A percentile compares a stretch with the other conserved stretches of the same genome.
These are phyloP conservation scores for Sebastes kiyomatsui DNA, from an alignment of 2,797 vertebrate species.

Conservation along the genomic window DNA sequence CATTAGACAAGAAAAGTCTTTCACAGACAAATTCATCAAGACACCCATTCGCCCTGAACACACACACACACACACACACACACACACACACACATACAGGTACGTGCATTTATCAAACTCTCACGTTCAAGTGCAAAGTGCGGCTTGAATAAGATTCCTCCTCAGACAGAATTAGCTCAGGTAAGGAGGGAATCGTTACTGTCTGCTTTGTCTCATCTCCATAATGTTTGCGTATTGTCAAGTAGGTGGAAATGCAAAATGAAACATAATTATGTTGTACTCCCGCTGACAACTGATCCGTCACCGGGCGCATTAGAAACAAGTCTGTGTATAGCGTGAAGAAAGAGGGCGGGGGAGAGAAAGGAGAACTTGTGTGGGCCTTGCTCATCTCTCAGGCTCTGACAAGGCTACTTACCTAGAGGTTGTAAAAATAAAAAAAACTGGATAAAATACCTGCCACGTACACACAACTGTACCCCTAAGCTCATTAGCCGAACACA, in stretches of 20 bases:
- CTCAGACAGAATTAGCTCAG: conserved; percentile 73
- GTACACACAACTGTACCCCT: conserved; percentile 39
- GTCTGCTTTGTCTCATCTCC: conserved; percentile 70
- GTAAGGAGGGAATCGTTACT: conserved; percentile 59
- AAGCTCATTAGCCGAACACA: conserved; percentile 73
- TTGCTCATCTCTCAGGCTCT: conserved; percentile 69
- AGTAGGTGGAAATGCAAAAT: conserved; percentile 72
- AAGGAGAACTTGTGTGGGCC: conserved; percentile 62
- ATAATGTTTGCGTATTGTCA: conserved; percentile 62
- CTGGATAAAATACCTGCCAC: conserved; percentile 43
- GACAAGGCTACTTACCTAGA: conserved; percentile 72
- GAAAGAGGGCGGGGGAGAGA: conserved; percentile 15
- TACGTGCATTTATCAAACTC: conserved; percentile 44
- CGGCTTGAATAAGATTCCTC: conserved; percentile 49
- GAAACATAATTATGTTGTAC: conserved; percentile 77
- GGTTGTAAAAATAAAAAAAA: conserved; percentile 57
- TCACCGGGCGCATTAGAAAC: conserved; percentile 63
- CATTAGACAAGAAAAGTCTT: conserved; percentile 17
- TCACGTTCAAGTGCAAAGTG: conserved; percentile 35
- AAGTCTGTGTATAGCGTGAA: conserved; percentile 24
- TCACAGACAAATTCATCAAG: conserved; percentile 26
- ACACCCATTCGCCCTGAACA: conserved; percentile 25
- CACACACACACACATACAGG: background rate
- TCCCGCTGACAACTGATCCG: conserved; percentile 74
- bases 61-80: conserved; percentile 2